Conservation (phyloP, 1,140 invertebrate species). For the Conopomorpha cramerella region DNA sequence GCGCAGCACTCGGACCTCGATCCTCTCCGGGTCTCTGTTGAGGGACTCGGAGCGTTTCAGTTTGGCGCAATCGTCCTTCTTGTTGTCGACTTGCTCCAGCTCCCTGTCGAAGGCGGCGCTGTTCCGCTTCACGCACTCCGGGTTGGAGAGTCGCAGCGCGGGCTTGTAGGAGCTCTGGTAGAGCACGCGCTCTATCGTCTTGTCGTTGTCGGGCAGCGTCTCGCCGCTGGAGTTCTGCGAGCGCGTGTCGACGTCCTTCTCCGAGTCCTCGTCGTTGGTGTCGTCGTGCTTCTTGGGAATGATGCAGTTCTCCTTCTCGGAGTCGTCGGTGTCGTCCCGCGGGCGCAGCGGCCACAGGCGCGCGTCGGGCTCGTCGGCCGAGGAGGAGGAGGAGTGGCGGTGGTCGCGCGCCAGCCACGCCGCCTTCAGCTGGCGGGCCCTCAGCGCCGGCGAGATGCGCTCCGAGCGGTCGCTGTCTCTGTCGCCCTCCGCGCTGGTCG, state of each 20-base stretch:
- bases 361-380: conserved; percentile 34
- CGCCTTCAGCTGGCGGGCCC: conserved; percentile 37
- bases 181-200: conserved; percentile 19
- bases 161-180: conserved; percentile 24
- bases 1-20: conserved; percentile 61
- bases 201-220: conserved; percentile 43
- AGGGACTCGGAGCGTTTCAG: conserved; percentile 67
- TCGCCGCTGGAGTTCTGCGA: conserved; percentile 29
- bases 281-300: background rate
- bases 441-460: conserved; percentile 21
- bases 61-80: conserved; percentile 19
- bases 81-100: conserved; percentile 4
- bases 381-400: conserved; percentile 26
- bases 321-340: conserved; percentile 30
- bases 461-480: conserved; percentile 9
- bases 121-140: conserved; percentile 25
- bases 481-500: too few relatives aligned
- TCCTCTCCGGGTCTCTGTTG: conserved; percentile 42
- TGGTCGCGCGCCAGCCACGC: conserved; percentile 35
- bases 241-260: conserved; percentile 46
- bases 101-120: conserved; percentile 18
- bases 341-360: conserved; percentile 18
- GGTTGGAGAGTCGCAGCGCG: conserved; percentile 8
- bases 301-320: conserved; percentile 15
- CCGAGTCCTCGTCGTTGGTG: conserved; percentile 14